Base-by-base conservation (phyloP, 2,113 vertebrate species). In the Trinectes maculatus region DNA sequence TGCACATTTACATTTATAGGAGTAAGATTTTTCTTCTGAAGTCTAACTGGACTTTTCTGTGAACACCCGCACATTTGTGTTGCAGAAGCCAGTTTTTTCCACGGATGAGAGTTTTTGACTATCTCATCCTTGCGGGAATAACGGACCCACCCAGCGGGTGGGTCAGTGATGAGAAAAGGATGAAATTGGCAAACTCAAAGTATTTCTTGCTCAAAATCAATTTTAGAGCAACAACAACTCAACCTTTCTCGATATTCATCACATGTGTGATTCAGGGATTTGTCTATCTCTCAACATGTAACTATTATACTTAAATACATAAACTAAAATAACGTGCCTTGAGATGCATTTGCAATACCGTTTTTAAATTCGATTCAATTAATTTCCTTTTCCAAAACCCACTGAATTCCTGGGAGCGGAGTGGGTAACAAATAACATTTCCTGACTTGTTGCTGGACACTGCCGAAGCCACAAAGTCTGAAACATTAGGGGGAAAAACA, bases 401-500 rank as follows among this genome's bases (percentile, higher is more conserved):
- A 73, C 74, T 74, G 78, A 7, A 56, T 29, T 71, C 15, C 26
- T 42, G 48, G 51, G 67, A 80, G 77, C 54, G 9, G 19, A 0
- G 1, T 34, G 76, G 76, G 72, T 4, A 69, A 76, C 67, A 64
- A 54, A 67, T 31, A 60, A 19, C 64, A 75, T 66, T 53, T 26
- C 43, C 21, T 51, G 57, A 62, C n/a, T 31, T 53, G 69, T 58
- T 66, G 42, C 52, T 52, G 59, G 19, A 63, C 66, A 66, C 19
- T 2, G 8, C 2, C 8, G 18, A 11, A 59, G 5, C 7, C 26
- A 46, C 39, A 53, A 3, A 6, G n/a, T 18, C 31, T 9, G 13
- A 11, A 22, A 53, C 29, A 21, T 63, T 9, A 65, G 18, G 15
- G 36, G 63, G 26, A 55, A 13, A 26, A 40, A 36, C 4, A 42